Percentiles rank a stretch among this genome's conserved stretches.
These are phyloP conservation scores for Muschampia plurimacula DNA, from an alignment of 2,888 invertebrate genomes.

Conservation along the genomic window DNA sequence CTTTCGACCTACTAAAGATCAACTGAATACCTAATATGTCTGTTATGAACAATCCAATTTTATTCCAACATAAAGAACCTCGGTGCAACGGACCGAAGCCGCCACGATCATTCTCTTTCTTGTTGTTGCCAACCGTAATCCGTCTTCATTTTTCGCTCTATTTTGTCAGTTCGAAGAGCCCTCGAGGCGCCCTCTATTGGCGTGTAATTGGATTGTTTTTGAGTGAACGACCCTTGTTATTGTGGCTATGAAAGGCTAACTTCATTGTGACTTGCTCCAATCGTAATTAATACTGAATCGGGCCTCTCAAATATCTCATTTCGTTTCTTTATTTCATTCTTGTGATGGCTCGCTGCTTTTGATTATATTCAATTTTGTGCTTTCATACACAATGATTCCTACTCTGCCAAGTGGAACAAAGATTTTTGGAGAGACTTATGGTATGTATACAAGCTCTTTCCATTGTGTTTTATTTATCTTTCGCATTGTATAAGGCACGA, in stretches of 20 bases:
- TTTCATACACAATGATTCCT: constrained; percentile 22
- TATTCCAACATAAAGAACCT: constrained; percentile 1
- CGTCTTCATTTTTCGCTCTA: constrained; percentile 62
- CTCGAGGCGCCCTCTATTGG: constrained; percentile 50
- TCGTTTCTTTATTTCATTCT: constrained; percentile 32
- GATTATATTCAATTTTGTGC: constrained; percentile 28
- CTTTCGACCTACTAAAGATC: too few relatives aligned
- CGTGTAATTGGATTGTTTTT: constrained; percentile 64
- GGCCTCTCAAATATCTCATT: constrained; percentile 31
- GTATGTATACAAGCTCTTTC: background rate
- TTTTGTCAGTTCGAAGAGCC: constrained; percentile 56
- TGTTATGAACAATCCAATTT: background rate
- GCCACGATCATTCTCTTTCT: constrained; percentile 42
- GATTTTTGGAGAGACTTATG: background rate
- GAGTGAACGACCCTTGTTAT: constrained; percentile 46
- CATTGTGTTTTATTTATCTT: background rate
- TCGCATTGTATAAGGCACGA: background rate
- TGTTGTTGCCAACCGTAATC: constrained; percentile 57
- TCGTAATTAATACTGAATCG: constrained; percentile 38
- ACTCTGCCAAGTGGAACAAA: constrained; percentile 8
- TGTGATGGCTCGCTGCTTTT: constrained; percentile 12
- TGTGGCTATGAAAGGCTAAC: constrained; percentile 39
- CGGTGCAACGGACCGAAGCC: background rate
- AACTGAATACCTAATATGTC: too few relatives aligned
- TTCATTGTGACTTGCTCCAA: constrained; percentile 36